Base-by-base conservation (phyloP, 92 coral and sea anemone genomes). In the Heliopora coerulea region DNA sequence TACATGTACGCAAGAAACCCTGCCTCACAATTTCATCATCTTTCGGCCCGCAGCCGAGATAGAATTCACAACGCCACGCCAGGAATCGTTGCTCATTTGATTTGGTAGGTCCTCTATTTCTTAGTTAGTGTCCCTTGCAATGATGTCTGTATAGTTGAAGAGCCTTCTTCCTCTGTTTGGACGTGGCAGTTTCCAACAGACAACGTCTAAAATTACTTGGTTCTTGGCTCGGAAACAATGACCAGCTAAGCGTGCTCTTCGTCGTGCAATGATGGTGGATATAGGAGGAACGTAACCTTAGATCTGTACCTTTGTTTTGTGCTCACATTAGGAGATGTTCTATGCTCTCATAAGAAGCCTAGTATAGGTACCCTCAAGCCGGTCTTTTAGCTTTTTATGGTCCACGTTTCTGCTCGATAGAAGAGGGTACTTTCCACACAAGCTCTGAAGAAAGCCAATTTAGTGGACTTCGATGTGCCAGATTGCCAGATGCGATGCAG, bases 361-460 rank as follows among this genome's bases (percentile, higher is more conserved):
- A 27, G 60, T n/a, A n/a, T n/a, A n/a, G n/a, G n/a, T n/a, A n/a
- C n/a, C n/a, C n/a, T n/a, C n/a, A n/a, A n/a, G n/a, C n/a, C n/a
- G 15, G 54, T 48, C 15, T 21, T 17, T 48, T 48, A 17, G 15
- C 54, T 17, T 21, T 48, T 48, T 21, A 48, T 48, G 54, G 54
- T 48, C 54, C 54, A 48, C 18, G 54, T 48, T 48, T 48, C 54
- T 14, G 72, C 8, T 29, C 74, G 57, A 56, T 67, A 67, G 34
- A 67, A 49, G 41, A 67, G 74, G 40, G 40, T 67, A 40, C 74
- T 67, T 67, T 67, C 74, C 40, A 67, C 74, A 49, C 74, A 67
- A 34, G 74, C 74, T 40, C 74, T 67, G 74, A 67, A 67, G 74
- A 67, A 67, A 34, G 74, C 74, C 74, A 67, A 67, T 40, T 67